Evolutionary conservation across 2,888 invertebrate species (phyloP).

Genomic region (Diplolepis rosae): DNA sequence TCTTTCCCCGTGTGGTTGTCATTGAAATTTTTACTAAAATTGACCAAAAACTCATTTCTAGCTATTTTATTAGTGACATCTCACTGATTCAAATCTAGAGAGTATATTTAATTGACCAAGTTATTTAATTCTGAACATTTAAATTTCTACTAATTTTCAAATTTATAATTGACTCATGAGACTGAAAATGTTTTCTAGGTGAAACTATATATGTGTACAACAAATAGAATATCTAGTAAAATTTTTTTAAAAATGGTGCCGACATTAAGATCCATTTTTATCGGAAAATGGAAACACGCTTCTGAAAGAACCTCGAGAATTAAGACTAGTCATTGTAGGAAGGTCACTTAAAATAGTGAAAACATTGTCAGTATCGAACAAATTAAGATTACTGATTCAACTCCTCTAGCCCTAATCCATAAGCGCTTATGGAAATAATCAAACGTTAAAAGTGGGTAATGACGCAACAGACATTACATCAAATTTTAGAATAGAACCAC

Average conservation of each 20-base stretch:
- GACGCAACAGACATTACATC: background rate
- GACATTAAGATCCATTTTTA: constrained; percentile 11
- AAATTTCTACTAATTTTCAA: too few relatives aligned
- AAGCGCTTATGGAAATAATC: background rate
- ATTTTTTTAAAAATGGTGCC: background rate
- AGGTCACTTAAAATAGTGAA: constrained; percentile 10
- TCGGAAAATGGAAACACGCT: background rate
- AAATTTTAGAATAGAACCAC: background rate
- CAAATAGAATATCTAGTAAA: background rate
- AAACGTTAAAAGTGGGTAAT: background rate
- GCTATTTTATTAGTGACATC: too few relatives aligned
- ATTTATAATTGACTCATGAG: too few relatives aligned
- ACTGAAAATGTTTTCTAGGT: too few relatives aligned
- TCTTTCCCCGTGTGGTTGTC: too few relatives aligned
- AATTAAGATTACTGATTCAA: background rate
- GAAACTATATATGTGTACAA: too few relatives aligned
- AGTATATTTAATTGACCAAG: too few relatives aligned
- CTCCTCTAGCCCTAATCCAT: background rate
- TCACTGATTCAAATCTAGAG: too few relatives aligned
- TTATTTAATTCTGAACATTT: too few relatives aligned
- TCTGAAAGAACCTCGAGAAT: constrained; percentile 10
- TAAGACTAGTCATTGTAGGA: constrained; percentile 2
- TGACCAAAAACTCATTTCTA: too few relatives aligned
- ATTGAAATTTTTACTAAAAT: too few relatives aligned
- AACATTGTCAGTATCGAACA: constrained; percentile 17